Base-by-base conservation (phyloP, 2,113 vertebrate genomes). In the Hystrix brachyura region DNA sequence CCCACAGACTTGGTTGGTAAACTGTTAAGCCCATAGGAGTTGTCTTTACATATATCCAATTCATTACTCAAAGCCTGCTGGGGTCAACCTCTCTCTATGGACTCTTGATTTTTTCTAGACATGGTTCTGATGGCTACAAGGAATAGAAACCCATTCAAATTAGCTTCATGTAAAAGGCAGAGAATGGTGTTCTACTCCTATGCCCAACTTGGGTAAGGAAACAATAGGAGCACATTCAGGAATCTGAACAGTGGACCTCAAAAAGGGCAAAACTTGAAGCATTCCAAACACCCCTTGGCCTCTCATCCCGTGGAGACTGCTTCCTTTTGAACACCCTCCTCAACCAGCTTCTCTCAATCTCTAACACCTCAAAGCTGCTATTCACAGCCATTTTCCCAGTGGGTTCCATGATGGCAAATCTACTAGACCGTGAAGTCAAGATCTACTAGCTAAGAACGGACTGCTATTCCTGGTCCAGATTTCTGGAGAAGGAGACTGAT, bases 101-200 rank as follows among this genome's bases (percentile, higher is more conserved):
- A 67, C 83, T 48, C 46, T 71, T 64, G n/a, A 84, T 71, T 93
- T 83, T 13, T 62, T 95, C 67, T 57, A 48, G 17, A 87, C 29
- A 90, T 85, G 78, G 27, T 72, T 95, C 67, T 67, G 67, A 84
- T 62, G 72, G 29, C 80, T 82, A 43, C 25, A 74, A 88, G 51
- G 71, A 59, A 46, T 5, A 93, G 79, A 96, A 78, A 34, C 10
- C 23, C 25, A 13, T 55, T 76, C 53, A 64, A 74, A 85, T 81
- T 53, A 48, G 25, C 71, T 78, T 78, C 79, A 60, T 48, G 32
- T 53, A 57, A 84, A 84, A 92, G 57, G 11, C 17, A 57, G 57
- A 82, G 19, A 48, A 48, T 46, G 48, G 32, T 64, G 27, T 90
- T 48, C 69, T 72, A 38, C 29, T 55, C 74, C 48, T 62, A 32